Conservation (phyloP, 2,888 invertebrate species). For the Panorpa germanica region DNA sequence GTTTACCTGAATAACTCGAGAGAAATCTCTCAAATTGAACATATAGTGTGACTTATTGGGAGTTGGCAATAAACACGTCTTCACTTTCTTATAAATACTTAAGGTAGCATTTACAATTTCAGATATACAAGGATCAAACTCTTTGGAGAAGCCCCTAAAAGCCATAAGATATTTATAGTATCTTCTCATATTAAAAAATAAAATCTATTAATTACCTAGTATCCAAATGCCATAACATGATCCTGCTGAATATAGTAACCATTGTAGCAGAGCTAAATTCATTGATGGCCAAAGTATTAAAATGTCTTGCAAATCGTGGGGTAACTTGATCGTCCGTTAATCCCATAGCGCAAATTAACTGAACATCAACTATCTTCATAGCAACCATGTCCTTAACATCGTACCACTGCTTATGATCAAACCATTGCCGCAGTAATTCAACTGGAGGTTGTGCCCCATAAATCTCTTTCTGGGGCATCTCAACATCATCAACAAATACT, state of each 20-base stretch:
- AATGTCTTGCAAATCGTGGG: slow-evolving; percentile 71
- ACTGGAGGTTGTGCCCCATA: slow-evolving; percentile 93
- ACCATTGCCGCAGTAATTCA: slow-evolving; percentile 74
- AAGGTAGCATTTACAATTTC: slow-evolving; percentile 76
- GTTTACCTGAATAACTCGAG: slow-evolving; percentile 75
- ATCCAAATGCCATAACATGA: slow-evolving; percentile 89
- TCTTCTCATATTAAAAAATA: too few relatives aligned
- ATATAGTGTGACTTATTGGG: slow-evolving; percentile 88
- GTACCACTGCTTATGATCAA: slow-evolving; percentile 83
- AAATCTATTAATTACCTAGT: slow-evolving; percentile 52
- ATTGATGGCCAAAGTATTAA: slow-evolving; percentile 69
- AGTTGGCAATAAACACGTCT: slow-evolving; percentile 69
- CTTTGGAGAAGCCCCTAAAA: slow-evolving; percentile 77
- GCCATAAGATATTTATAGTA: too few relatives aligned
- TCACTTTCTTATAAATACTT: slow-evolving; percentile 68
- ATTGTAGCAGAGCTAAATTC: slow-evolving; percentile 76
- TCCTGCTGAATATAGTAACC: slow-evolving; percentile 69
- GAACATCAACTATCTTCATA: slow-evolving; percentile 64
- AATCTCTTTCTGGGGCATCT: slow-evolving; percentile 77
- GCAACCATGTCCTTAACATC: slow-evolving; percentile 65
- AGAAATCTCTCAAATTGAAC: slow-evolving; percentile 87
- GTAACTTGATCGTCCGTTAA: slow-evolving; percentile 73
- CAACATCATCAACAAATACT: slow-evolving; percentile 90
- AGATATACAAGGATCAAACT: slow-evolving; percentile 82
- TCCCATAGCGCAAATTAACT: slow-evolving; percentile 77